Evolutionary conservation across 2,797 vertebrate genomes (phyloP).

Genomic region (Pachyuromys duprasi): DNA sequence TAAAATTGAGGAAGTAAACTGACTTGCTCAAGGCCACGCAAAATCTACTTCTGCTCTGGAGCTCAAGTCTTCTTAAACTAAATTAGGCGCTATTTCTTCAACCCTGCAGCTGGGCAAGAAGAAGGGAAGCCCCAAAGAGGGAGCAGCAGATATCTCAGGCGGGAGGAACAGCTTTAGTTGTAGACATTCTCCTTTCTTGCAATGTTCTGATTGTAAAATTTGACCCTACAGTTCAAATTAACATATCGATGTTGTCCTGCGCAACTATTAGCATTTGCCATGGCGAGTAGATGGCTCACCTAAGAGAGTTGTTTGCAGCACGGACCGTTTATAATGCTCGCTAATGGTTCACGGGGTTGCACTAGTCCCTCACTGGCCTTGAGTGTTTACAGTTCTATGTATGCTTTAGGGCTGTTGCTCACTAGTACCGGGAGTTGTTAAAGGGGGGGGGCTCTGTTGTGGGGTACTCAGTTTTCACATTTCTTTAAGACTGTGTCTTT

Average conservation of each 20-base stretch:
- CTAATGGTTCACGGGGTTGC: background rate
- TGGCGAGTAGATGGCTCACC: background rate
- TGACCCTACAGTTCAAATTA: background rate
- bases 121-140: background rate
- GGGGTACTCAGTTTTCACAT: background rate
- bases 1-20: conserved; percentile 33
- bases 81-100: background rate
- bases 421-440: background rate
- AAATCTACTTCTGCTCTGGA: background rate
- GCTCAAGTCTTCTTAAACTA: background rate
- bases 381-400: background rate
- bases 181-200: background rate
- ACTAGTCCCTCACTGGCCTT: background rate
- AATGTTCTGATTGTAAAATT: background rate
- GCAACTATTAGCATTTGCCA: background rate
- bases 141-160: background rate
- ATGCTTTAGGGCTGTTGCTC: background rate
- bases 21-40: background rate
- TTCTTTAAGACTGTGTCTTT: conserved; percentile 4
- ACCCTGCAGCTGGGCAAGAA: background rate
- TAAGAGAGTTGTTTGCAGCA: background rate
- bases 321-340: background rate
- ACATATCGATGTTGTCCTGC: background rate
- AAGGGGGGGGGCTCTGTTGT: background rate
- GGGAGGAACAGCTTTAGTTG: background rate